phyloP scores from a whole-genome alignment of 2,113 vertebrate species.

The Alouatta palliata region DNA sequence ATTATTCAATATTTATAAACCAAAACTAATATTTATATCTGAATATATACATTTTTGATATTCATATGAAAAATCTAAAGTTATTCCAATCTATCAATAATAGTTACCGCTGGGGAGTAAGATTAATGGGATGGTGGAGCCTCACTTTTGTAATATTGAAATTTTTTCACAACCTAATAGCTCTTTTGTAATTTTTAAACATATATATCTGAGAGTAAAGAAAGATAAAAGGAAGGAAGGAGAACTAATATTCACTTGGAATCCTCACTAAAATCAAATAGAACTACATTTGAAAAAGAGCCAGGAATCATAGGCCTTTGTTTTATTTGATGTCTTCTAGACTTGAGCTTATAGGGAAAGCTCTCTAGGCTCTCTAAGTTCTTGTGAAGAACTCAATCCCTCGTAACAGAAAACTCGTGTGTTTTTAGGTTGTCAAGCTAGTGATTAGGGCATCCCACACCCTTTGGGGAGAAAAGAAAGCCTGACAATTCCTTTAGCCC shows the following conservation, averaged over 20 bases:
- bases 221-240: not conserved
- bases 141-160: not conserved
- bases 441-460: not conserved
- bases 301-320: not conserved
- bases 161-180: not conserved
- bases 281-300: conserved; percentile 17
- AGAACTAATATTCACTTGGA: not conserved
- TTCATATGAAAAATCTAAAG: not conserved
- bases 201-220: not conserved
- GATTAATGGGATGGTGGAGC: not conserved
- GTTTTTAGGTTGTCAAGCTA: not conserved
- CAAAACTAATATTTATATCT: not conserved
- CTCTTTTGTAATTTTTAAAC: not conserved
- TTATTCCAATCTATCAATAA: not conserved
- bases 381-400: not conserved
- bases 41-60: not conserved
- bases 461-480: not conserved
- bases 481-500: not conserved
- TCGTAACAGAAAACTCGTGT: conserved; percentile 3
- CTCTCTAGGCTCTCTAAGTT: not conserved
- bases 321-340: not conserved
- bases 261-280: not conserved
- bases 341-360: not conserved
- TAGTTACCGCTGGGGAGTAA: not conserved
- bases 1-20: not conserved